Conservation (phyloP, 64 coral and sea anemone genomes). For the Dendronephthya gigantea region DNA sequence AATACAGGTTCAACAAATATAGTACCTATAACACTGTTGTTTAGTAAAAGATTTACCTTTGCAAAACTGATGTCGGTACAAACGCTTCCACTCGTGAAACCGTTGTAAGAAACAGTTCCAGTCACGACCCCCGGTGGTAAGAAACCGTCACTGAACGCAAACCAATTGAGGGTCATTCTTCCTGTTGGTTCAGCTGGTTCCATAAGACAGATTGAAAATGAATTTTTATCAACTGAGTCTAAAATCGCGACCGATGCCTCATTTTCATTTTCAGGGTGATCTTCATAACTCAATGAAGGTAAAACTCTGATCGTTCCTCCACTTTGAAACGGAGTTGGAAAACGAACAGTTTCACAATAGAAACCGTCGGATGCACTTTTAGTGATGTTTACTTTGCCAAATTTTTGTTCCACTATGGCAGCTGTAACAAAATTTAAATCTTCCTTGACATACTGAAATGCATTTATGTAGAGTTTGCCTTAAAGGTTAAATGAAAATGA, state of each 20-base stretch:
- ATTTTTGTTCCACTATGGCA: not conserved
- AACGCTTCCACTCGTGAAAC: not conserved
- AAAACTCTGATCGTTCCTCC: not conserved
- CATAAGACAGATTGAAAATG: not conserved
- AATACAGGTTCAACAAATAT: no score
- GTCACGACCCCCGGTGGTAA: not conserved
- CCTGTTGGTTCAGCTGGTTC: not conserved
- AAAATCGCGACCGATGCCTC: not conserved
- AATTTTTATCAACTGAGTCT: not conserved
- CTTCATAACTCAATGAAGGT: not conserved
- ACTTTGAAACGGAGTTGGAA: not conserved
- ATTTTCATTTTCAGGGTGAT: not conserved
- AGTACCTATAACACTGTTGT: no score
- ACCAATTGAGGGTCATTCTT: not conserved
- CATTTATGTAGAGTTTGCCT: no score
- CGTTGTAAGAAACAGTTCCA: not conserved
- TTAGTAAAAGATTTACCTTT: not conserved
- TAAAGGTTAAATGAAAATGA: no score
- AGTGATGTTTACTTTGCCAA: constrained; percentile 10
- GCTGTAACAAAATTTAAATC: not conserved
- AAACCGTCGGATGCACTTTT: not conserved
- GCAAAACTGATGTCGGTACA: not conserved
- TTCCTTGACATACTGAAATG: no score
- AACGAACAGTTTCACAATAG: not conserved
- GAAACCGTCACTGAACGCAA: not conserved